phyloP scores from a whole-genome alignment of 1,140 invertebrate genomes.

The Harlomillsia oculata region DNA sequence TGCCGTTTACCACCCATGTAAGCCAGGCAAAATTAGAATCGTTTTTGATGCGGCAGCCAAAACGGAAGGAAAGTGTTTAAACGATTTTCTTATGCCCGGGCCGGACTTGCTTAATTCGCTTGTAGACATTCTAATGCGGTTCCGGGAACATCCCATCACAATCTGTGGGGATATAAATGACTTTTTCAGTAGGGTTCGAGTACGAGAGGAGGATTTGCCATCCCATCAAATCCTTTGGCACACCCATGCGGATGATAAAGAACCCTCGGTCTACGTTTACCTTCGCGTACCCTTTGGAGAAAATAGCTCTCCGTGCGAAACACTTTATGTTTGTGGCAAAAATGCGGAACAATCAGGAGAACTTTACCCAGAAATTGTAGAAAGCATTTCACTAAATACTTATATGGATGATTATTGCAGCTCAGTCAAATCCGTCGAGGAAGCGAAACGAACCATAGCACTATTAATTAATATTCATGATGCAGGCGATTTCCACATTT shows the following conservation, averaged over 20 bases:
- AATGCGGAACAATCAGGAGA: background rate
- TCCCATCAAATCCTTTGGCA: constrained; percentile 33
- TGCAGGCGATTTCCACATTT: constrained; percentile 10
- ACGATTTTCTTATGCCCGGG: constrained; percentile 16
- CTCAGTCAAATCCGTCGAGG: background rate
- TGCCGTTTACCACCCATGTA: constrained; percentile 11
- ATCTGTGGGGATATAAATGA: background rate
- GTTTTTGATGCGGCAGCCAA: constrained; percentile 30
- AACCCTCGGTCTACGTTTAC: constrained; percentile 24
- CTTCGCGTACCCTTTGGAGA: constrained; percentile 29
- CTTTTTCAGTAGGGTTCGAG: background rate
- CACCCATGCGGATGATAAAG: background rate
- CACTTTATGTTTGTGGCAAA: constrained; percentile 19
- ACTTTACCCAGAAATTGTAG: background rate
- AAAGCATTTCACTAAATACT: background rate
- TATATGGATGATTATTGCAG: constrained; percentile 21
- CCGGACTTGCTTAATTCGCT: constrained; percentile 22
- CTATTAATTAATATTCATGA: background rate
- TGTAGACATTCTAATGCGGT: constrained; percentile 15
- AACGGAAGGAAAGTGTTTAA: constrained; percentile 11
- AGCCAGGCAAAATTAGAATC: constrained; percentile 23
- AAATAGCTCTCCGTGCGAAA: constrained; percentile 20
- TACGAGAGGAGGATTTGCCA: constrained; percentile 15
- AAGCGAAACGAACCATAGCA: background rate
- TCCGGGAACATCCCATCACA: constrained; percentile 9